A percentile compares a stretch with the other conserved stretches of the same genome.
These are phyloP conservation scores for Thymelicus sylvestris DNA, from an alignment of 2,888 invertebrate species.

Conservation along the genomic window DNA sequence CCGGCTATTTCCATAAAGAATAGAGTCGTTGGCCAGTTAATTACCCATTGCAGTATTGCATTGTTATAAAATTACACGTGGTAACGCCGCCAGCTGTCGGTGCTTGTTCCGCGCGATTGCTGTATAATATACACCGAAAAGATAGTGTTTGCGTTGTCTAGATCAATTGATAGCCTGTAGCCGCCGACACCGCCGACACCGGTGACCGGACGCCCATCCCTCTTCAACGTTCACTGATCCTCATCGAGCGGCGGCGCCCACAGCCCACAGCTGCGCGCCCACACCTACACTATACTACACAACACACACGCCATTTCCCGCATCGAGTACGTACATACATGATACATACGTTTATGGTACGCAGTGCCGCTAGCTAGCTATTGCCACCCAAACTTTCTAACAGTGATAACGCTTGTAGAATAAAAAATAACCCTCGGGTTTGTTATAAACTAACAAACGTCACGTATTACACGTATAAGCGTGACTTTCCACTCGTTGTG, in stretches of 20 bases:
- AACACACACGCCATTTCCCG: too few relatives aligned
- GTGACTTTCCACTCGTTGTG: background rate
- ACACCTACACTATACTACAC: too few relatives aligned
- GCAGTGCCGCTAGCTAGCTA: background rate
- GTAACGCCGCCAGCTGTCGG: background rate
- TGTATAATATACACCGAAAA: background rate
- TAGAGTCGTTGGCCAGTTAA: too few relatives aligned
- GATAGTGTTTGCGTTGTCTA: constrained; percentile 1
- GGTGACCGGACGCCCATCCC: constrained; percentile 13
- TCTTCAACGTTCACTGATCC: constrained; percentile 12
- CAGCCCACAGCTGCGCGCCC: background rate
- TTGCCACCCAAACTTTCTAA: background rate
- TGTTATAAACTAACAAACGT: background rate
- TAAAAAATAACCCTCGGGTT: background rate
- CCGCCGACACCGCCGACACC: background rate
- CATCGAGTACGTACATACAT: too few relatives aligned
- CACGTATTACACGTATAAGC: too few relatives aligned
- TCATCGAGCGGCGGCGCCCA: constrained; percentile 1
- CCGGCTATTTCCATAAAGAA: too few relatives aligned
- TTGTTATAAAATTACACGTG: background rate
- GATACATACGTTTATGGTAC: background rate
- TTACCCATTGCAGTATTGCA: background rate
- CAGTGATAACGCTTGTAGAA: background rate
- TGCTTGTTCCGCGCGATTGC: background rate
- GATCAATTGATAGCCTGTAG: background rate